Percentiles rank a stretch among this genome's conserved stretches.
These are phyloP conservation scores for Orthosia gothica DNA, from an alignment of 2,888 invertebrate species.

Conservation along the genomic window DNA sequence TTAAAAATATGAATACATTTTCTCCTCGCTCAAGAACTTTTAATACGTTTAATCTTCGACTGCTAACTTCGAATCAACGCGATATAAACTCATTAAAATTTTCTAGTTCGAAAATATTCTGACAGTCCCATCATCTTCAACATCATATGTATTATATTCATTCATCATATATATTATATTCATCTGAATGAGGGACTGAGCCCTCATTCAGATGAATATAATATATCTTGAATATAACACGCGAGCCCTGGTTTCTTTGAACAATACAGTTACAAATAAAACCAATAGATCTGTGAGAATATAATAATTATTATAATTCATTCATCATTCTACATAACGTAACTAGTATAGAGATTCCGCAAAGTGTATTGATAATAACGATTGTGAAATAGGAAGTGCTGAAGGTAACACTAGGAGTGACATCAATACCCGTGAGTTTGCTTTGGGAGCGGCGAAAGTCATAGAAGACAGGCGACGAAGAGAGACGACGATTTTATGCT, in stretches of 20 bases:
- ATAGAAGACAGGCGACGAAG: constrained; percentile 45
- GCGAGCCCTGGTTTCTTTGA: too few relatives aligned
- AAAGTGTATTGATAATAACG: constrained; percentile 61
- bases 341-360: constrained; percentile 1
- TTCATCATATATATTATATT: too few relatives aligned
- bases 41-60: rapidly evolving
- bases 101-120: background rate
- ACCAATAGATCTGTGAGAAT: too few relatives aligned
- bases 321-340: too few relatives aligned
- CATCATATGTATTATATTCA: too few relatives aligned
- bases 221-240: background rate
- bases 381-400: constrained; percentile 86
- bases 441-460: constrained; percentile 65
- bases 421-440: constrained; percentile 86
- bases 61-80: background rate
- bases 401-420: constrained; percentile 85
- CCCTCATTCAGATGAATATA: background rate
- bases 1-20: background rate
- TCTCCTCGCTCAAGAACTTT: background rate
- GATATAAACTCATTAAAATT: background rate
- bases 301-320: too few relatives aligned
- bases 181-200: too few relatives aligned
- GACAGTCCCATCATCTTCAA: background rate
- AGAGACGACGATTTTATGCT: background rate
- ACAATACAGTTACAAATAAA: too few relatives aligned